These are phyloP conservation scores for Cantharis nigra DNA, from an alignment of 2,888 invertebrate species.

Conservation along the genomic window DNA sequence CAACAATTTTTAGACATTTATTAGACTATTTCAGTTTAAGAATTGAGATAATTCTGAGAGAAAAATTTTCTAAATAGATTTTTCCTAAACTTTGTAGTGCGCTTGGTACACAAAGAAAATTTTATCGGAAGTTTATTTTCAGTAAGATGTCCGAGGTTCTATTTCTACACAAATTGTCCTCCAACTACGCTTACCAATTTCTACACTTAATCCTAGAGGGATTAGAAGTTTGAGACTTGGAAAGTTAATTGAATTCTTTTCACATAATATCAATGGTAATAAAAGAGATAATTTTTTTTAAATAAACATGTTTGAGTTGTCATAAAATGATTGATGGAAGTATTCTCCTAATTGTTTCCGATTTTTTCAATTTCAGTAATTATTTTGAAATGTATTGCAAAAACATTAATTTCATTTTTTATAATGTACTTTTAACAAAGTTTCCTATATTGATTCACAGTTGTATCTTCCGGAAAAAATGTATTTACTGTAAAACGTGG, in stretches of 20 bases:
- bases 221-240: neutral
- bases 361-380: neutral
- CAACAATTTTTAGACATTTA: too few relatives aligned
- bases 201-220: neutral
- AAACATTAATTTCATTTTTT: neutral
- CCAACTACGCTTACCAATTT: neutral
- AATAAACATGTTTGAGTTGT: neutral
- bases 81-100: neutral
- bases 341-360: neutral
- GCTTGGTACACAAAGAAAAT: neutral
- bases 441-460: neutral
- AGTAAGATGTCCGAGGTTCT: neutral
- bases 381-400: neutral
- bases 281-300: neutral
- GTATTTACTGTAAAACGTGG: neutral
- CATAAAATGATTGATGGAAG: neutral
- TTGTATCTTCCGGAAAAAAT: neutral
- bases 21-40: neutral
- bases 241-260: neutral
- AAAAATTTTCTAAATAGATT: too few relatives aligned
- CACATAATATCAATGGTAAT: neutral
- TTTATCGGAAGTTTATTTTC: neutral
- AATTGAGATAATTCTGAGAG: too few relatives aligned
- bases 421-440: neutral
- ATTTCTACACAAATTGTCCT: neutral